Base-by-base conservation (phyloP, 2,888 invertebrate species). In the Hipparchia sbordonii region DNA sequence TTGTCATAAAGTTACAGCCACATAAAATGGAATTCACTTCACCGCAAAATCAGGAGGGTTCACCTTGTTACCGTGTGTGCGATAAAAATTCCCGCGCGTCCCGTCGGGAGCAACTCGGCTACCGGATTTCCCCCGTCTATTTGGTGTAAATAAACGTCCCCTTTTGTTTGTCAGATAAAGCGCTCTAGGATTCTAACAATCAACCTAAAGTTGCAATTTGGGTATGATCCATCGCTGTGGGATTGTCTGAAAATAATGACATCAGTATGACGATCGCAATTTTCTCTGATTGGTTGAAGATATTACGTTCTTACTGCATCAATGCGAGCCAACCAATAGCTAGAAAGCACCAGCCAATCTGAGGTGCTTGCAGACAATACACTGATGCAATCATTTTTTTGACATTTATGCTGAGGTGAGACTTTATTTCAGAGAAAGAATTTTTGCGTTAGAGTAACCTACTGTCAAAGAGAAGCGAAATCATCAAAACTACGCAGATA, bases 31-130 rank as follows among this genome's bases (percentile, higher is more conserved):
- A 65, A 72, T 76, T 70, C 63, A 75, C 57, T 75, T 72, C 68
- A 71, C 73, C 73, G 70, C 72, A 68, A 72, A 73, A 74, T 75
- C 75, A 73, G 72, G 68, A 71, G 72, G 71, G 69, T 69, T 71
- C 73, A 75, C 71, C 73, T 75, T 61, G 76, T 74, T 75, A 74
- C 72, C 66, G 72, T 74, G 70, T 75, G 73, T 75, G 68, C 66
- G 46, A 67, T 75, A 72, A 75, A 75, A 74, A 71, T 73, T 75
- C 71, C 68, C 75, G 68, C 72, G 57, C 72, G 76, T 68, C 67
- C 70, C 52, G 73, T 56, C 39, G 70, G 56, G 70, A 68, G 60
- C 46, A 56, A 54, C 56, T 61, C 56, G 23, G 67, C 52, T 51
- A 51, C 61, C 66, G 71, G 51, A 60, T 71, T 63, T 70, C 62